Percentiles rank a stretch among this genome's conserved stretches.
Evolutionary conservation across 2,797 vertebrate species (phyloP).

Genomic region (Ataeniobius toweri): DNA sequence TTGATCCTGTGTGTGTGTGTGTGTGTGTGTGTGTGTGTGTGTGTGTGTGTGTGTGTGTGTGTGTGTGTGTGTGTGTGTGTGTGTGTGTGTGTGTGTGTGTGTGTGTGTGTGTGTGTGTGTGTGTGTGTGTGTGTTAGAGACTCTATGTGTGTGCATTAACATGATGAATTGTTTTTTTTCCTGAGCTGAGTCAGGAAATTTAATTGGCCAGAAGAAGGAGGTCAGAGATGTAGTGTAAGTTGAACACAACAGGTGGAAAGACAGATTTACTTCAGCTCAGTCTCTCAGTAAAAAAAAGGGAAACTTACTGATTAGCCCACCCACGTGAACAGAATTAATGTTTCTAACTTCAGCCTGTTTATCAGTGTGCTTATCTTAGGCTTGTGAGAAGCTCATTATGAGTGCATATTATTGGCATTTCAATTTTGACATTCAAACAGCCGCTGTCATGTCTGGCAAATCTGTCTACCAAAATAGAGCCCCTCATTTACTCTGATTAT

Average conservation of each 20-base stretch:
- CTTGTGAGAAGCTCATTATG: constrained; percentile 15
- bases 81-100: constrained; percentile 4
- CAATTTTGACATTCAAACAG: constrained; percentile 49
- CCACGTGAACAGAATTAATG: constrained; percentile 7
- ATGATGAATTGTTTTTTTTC: constrained; percentile 29
- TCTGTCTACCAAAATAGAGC: constrained; percentile 57
- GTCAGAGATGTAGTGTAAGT: constrained; percentile 42
- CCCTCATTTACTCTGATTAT: constrained; percentile 79
- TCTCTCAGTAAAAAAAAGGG: constrained; percentile 9
- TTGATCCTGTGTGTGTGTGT: constrained; percentile 34
- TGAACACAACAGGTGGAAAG: constrained; percentile 45
- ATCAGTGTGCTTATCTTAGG: constrained; percentile 6
- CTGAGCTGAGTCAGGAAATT: constrained; percentile 38
- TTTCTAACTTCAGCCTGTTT: constrained; percentile 18
- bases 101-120: neutral
- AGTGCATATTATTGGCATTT: constrained; percentile 37
- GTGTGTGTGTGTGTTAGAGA: neutral
- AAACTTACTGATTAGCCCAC: constrained; percentile 32
- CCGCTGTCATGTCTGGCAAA: constrained; percentile 50
- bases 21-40: neutral
- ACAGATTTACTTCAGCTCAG: constrained; percentile 26
- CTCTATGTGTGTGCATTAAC: constrained; percentile 26
- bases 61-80: neutral
- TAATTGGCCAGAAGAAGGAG: constrained; percentile 49
- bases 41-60: constrained; percentile 29